Evolutionary conservation across 1,140 invertebrate species (phyloP), one percentile per base, ranked within the genome.

Genomic region (Diachasma alloeum): DNA sequence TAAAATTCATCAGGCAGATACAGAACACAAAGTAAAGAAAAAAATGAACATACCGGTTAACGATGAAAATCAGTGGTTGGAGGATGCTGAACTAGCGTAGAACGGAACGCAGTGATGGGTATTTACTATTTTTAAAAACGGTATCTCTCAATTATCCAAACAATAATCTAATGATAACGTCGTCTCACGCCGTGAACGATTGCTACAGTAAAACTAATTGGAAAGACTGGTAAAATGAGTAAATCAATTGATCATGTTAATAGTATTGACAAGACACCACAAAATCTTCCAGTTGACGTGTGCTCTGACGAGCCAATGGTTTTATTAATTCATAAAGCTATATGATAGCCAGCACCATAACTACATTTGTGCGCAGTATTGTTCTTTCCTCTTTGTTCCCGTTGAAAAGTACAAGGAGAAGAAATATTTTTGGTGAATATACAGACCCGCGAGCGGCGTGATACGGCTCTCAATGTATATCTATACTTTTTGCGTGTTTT

Each of bases 31-130:
- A 89, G 81, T 88, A 85, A 89, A 89, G 84, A 85, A 89, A 89
- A 74, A 89, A 88, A 88, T 86, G 83, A 88, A 89, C 88, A 88
- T 89, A 89, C 88, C 88, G 85, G 83, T 88, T 89, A 88, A 88
- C 85, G 88, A 87, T 89, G 87, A 88, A 89, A 89, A 88, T 87
- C 87, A 87, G 87, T 85, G 85, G 84, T 86, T 84, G 85, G 81
- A 85, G 83, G 82, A 85, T 87, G 87, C 85, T 86, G 87, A 85
- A 79, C 84, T 88, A 85, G 85, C 80, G 87, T 81, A 87, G 85
- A 87, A 87, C 85, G 82, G 81, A 84, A 86, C 86, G 84, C 80
- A 83, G 85, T 73, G 84, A 75, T 82, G 80, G 76, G 72, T 74
- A 68, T 70, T 63, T 72, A 72, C 63, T 75, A 17, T 59, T 75